A percentile compares a stretch with the other conserved stretches of the same genome.
Evolutionary conservation across 2,797 vertebrate genomes (phyloP).

Genomic region (Sandelia bainsii): DNA sequence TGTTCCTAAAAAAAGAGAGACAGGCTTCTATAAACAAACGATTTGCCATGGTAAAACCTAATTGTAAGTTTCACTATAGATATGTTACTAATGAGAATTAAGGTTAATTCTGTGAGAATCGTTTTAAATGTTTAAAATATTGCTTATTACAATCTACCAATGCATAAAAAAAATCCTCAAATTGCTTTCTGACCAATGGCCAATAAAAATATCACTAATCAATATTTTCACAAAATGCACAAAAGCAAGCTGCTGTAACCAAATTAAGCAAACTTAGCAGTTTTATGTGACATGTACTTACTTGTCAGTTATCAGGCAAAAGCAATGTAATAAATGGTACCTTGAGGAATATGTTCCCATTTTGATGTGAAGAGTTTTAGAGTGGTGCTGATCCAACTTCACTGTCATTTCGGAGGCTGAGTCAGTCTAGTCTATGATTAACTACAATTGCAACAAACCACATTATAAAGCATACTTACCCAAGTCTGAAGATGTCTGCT

Average conservation of each 20-base stretch:
- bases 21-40: background rate
- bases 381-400: background rate
- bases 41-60: background rate
- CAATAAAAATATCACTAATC: no score
- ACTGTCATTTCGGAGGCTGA: background rate
- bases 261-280: background rate
- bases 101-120: no score
- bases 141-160: background rate
- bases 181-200: no score
- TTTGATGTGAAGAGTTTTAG: no score
- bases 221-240: no score
- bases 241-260: no score
- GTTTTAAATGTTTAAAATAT: no score
- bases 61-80: background rate
- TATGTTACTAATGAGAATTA: background rate
- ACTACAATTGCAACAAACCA: no score
- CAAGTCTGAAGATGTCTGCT: conserved; percentile 96
- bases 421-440: no score
- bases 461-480: conserved; percentile 80
- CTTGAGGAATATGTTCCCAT: background rate
- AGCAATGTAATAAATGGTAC: background rate
- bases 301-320: background rate
- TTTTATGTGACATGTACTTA: no score
- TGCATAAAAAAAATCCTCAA: background rate
- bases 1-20: conserved; percentile 87